Conservation (phyloP, 2,113 vertebrate genomes). For the Atractosteus spatula region DNA sequence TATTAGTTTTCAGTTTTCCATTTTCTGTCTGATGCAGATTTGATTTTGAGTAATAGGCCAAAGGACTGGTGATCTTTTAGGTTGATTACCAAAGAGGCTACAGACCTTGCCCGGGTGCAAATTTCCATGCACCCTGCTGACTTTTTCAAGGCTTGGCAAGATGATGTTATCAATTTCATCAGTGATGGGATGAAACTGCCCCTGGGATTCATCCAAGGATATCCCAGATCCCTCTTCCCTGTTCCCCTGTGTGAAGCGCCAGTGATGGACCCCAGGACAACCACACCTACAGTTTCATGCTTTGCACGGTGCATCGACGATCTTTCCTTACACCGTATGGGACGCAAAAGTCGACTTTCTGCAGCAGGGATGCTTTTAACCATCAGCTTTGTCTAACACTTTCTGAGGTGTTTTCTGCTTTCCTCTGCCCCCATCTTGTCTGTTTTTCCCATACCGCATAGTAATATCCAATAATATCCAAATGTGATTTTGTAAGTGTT, state of each 20-base stretch:
- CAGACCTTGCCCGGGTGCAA: constrained; percentile 8
- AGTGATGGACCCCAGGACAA: not conserved
- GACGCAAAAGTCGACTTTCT: no score
- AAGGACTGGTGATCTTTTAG: no score
- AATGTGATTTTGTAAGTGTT: no score
- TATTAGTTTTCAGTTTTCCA: no score
- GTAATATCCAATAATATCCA: no score
- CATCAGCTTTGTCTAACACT: not conserved
- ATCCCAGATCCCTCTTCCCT: not conserved
- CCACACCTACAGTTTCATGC: not conserved
- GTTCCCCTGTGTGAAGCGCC: constrained; percentile 5
- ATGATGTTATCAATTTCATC: constrained; percentile 27
- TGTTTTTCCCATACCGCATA: no score
- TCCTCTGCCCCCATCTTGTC: no score
- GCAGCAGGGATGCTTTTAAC: not conserved
- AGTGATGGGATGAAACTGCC: constrained; percentile 24
- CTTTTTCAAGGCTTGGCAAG: constrained; percentile 1
- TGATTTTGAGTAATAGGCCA: no score
- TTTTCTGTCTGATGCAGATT: no score
- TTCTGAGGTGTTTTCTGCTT: no score
- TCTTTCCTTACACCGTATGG: not conserved
- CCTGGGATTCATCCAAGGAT: constrained; percentile 19
- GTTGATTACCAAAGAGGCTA: no score
- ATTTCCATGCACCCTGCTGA: constrained; percentile 16
- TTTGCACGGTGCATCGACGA: not conserved